Evolutionary conservation across 2,888 invertebrate species (phyloP).

Genomic region (Lithophane ornitopus): DNA sequence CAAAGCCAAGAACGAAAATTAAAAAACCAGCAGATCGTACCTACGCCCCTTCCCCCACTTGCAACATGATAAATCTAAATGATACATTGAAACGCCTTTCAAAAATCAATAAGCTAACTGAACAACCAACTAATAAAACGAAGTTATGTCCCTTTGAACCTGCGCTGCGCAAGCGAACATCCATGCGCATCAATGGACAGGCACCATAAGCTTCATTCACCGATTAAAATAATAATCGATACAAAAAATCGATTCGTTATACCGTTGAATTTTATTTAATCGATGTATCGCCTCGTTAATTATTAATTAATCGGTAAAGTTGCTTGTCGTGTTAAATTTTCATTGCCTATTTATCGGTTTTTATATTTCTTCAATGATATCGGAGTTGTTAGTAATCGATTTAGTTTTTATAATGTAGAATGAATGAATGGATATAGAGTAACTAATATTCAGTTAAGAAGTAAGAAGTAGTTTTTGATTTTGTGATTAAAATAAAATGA

Average conservation of each 20-base stretch:
- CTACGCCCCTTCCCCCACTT: conserved; percentile 18
- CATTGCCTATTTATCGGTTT: conserved; percentile 55
- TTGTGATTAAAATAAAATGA: neutral
- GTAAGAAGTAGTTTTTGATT: neutral
- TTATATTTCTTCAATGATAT: conserved; percentile 30
- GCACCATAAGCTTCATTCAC: conserved; percentile 32
- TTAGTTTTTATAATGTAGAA: conserved; percentile 14
- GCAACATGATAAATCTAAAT: conserved; percentile 44
- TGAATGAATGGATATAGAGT: neutral
- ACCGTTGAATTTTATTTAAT: conserved; percentile 62
- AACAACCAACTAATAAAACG: conserved; percentile 55
- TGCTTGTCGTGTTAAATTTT: conserved; percentile 60
- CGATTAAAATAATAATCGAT: conserved; percentile 55
- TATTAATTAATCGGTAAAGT: conserved; percentile 62
- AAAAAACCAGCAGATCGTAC: conserved; percentile 10
- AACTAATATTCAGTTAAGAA: neutral
- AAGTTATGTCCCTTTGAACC: conserved; percentile 35
- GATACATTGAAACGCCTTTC: conserved; percentile 59
- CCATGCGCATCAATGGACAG: conserved; percentile 10
- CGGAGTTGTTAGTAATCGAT: conserved; percentile 38
- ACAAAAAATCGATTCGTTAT: conserved; percentile 62
- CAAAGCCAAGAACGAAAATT: neutral
- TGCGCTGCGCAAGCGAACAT: conserved; percentile 23
- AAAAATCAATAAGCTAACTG: conserved; percentile 54
- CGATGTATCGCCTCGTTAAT: conserved; percentile 67